Base-by-base conservation (phyloP, 2,797 vertebrate genomes). In the Pantherophis vulpinus region DNA sequence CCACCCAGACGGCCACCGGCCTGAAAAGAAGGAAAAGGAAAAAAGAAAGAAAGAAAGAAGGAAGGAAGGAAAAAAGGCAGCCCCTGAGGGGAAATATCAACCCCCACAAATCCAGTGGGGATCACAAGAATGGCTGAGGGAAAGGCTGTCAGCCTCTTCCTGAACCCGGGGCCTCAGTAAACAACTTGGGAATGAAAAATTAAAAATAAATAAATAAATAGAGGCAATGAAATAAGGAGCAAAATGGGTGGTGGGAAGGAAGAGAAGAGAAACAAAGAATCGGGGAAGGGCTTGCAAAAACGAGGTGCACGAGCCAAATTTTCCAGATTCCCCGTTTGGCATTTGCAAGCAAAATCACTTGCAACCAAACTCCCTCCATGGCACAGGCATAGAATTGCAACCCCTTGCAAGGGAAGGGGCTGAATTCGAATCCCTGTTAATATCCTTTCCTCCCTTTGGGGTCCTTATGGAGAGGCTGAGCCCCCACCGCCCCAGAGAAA, bases 1-100 rank as follows among this genome's bases (percentile, higher is more conserved):
- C 10, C 4, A 86, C 37, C 25, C 9, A 1, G 59, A 54, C 0
- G 0, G 1, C 2, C 25, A 1, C 6, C 0, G 23, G 27, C 92
- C 55, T 29, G 10, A 4, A 74, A 74, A 74, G n/a, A 16, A 74
- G 7, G 66, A 32, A 14, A 70, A 12, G 6, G 59, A 6, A 60
- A 60, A 29, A 63, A 27, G 11, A 61, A 61, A 5, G 4, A 60
- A 25, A 10, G 23, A 25, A 25, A 29, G 27, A 70, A n/a, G 29
- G 8, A 47, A 12, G 42, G 27, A 70, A 14, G 54, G 8, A 47
- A 12, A 66, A 58, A 37, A 51, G 20, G 63, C 13, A 42, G 4
- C 37, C 37, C 74, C 63, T 88, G 86, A 61, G 32, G 37, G 25
- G 25, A 60, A 90, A 86, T 7, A 0, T 13, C 51, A 0, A 2